A percentile compares a stretch with the other conserved stretches of the same genome.
Evolutionary conservation across 1,140 invertebrate genomes (phyloP).

Genomic region (Saccostrea glomerata): DNA sequence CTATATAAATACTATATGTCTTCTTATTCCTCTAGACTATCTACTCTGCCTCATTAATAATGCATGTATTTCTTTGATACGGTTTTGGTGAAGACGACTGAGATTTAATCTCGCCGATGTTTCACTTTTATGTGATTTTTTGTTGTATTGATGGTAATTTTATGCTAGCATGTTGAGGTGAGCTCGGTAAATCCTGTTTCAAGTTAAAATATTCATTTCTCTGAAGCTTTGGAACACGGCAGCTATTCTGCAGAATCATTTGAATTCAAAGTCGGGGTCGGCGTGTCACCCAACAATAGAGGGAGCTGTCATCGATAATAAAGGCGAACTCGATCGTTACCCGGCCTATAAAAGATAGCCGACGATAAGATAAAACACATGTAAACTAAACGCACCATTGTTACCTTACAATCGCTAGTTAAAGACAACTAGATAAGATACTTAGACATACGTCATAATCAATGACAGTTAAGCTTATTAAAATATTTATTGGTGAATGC

Average conservation of each 20-base stretch:
- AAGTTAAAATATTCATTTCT: neutral
- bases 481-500: too few species aligned
- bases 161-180: neutral
- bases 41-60: neutral
- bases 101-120: neutral
- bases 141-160: neutral
- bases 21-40: too few species aligned
- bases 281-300: neutral
- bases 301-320: conserved; percentile 1
- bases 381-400: conserved; percentile 13
- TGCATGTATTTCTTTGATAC: neutral
- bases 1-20: too few species aligned
- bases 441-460: neutral
- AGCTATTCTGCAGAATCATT: neutral
- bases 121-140: neutral
- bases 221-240: neutral
- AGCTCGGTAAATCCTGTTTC: neutral
- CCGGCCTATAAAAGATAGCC: neutral
- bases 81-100: neutral
- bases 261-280: neutral
- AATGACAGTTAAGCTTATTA: neutral
- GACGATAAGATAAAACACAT: conserved; percentile 23
- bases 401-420: neutral
- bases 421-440: neutral
- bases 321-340: neutral